Evolutionary conservation across 2,888 invertebrate species (phyloP).

Genomic region (Troides helena): DNA sequence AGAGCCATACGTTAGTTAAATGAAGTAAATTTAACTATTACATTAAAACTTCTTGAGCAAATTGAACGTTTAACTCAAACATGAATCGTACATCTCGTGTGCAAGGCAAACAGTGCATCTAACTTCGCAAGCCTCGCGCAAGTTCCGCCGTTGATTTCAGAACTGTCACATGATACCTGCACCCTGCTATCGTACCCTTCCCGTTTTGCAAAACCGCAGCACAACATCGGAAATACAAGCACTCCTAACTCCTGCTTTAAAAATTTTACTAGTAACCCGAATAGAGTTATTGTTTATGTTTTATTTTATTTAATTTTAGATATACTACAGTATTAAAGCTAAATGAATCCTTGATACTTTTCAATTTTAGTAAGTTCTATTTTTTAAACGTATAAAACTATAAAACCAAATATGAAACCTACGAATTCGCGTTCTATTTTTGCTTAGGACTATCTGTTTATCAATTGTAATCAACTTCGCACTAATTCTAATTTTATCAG

Average conservation of each 20-base stretch:
- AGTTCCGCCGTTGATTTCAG: slow-evolving; percentile 62
- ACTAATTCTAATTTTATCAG: too few species aligned
- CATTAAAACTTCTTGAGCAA: slow-evolving; percentile 24
- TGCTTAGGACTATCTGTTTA: too few species aligned
- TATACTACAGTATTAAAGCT: neutral
- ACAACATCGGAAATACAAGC: slow-evolving; percentile 35
- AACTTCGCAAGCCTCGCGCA: slow-evolving; percentile 34
- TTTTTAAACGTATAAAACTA: too few species aligned
- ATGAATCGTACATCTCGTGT: slow-evolving; percentile 25
- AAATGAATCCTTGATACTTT: too few species aligned
- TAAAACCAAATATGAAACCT: too few species aligned
- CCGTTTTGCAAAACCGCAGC: slow-evolving; percentile 32
- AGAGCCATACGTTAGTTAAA: slow-evolving; percentile 15
- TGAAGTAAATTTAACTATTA: slow-evolving; percentile 25
- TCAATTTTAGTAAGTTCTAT: too few species aligned
- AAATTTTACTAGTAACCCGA: neutral
- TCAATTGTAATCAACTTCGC: too few species aligned
- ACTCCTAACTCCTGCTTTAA: slow-evolving; percentile 28
- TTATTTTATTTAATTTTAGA: neutral
- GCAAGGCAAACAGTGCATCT: slow-evolving; percentile 31
- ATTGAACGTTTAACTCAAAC: slow-evolving; percentile 24
- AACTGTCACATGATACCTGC: slow-evolving; percentile 52
- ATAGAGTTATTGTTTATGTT: neutral
- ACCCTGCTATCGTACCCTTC: slow-evolving; percentile 39
- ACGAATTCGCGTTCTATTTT: too few species aligned